Base-by-base conservation (phyloP, 2,113 vertebrate genomes). In the Falcunculus frontatus region DNA sequence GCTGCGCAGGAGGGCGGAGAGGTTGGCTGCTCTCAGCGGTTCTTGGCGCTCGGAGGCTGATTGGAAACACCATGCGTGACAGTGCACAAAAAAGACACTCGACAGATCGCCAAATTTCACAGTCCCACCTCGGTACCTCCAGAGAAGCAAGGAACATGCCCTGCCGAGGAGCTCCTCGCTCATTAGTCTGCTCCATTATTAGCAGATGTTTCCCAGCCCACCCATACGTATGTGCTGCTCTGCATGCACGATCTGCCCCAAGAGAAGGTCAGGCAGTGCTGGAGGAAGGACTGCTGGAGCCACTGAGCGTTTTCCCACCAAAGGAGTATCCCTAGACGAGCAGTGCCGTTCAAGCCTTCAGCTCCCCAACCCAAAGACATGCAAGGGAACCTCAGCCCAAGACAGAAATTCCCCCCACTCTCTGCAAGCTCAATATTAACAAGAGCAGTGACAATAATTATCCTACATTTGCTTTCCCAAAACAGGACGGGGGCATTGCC, bases 1-100 rank as follows among this genome's bases (percentile, higher is more conserved):
- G 79, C 83, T 84, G 90, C 86, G 80, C 84, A 87, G 94, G 87
- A 93, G 95, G 94, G 90, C 1, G 13, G 85, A 91, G 87, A 80
- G 76, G 69, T 84, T 94, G 90, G 88, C 80, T 86, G 82, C 83
- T 92, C 86, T 88, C 19, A 0, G 86, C 79, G 32, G 68, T 72
- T 96, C 83, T 67, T 42, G 4, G 73, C 3, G 4, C 93, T 94
- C 3, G 1, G 56, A 90, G 73, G 67, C 83, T 93, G 83, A 68
- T 86, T 94, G 88, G 85, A 92, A 96, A 88, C 88, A 78, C 65
- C 69, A 90, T 52, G 87, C 63, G 11, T 92, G 95, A 96, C 92
- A 70, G 50, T 64, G 88, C 85, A 78, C 75, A 92, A 96, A 94
- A 93, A 94, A 92, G 69, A 18, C 60, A 4, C 68, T 87, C 47